Evolutionary conservation across 2,113 vertebrate genomes (phyloP).

Genomic region (Crotalus horridus): DNA sequence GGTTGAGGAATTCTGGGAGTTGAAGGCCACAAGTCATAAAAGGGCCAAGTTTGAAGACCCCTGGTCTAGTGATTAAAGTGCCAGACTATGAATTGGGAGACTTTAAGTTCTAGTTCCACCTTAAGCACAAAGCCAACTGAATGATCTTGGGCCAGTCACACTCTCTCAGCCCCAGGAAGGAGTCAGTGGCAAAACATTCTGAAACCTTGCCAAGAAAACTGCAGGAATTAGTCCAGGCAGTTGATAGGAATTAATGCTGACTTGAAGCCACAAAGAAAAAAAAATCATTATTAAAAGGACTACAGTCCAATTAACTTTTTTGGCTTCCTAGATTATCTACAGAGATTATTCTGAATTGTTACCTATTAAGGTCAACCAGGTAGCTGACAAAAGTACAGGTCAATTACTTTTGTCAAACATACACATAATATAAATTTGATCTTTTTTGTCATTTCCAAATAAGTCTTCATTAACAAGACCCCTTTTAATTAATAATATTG

Average conservation of each 20-base stretch:
- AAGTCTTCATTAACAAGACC: background rate
- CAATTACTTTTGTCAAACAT: background rate
- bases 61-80: background rate
- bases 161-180: background rate
- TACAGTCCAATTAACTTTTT: background rate
- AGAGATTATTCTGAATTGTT: background rate
- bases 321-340: background rate
- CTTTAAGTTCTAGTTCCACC: background rate
- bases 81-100: background rate
- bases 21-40: too few relatives aligned
- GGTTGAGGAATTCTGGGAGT: too few relatives aligned
- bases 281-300: background rate
- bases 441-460: background rate
- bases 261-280: background rate
- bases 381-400: background rate
- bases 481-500: background rate
- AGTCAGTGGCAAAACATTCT: background rate
- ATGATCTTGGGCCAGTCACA: background rate
- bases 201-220: background rate
- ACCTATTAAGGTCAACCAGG: background rate
- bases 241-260: background rate
- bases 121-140: background rate
- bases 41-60: too few relatives aligned
- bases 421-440: background rate
- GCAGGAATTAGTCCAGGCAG: background rate